These are phyloP conservation scores for Formica exsecta DNA, from an alignment of 1,140 invertebrate species.

Conservation along the genomic window DNA sequence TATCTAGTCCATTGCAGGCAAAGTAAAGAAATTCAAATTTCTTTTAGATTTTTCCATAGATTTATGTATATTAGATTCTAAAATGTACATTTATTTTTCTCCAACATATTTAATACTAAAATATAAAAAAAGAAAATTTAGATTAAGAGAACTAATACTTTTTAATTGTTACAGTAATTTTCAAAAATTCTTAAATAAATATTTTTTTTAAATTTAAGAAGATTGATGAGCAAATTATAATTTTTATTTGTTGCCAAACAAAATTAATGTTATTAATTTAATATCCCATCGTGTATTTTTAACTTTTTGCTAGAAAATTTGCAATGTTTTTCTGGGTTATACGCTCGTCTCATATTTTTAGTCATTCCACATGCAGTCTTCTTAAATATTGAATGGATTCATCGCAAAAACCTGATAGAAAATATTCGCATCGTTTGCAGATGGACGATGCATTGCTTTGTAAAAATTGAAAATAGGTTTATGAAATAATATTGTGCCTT, in stretches of 20 bases:
- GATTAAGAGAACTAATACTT: not conserved
- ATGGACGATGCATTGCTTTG: not conserved
- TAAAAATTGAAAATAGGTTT: not conserved
- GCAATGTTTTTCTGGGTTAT: not conserved
- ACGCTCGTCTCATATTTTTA: not conserved
- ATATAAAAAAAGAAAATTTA: not conserved
- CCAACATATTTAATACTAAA: not conserved
- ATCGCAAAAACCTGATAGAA: not conserved
- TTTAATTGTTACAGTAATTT: not conserved
- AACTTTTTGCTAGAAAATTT: not conserved
- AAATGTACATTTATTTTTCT: not conserved
- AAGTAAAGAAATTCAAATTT: not conserved
- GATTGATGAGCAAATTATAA: no score
- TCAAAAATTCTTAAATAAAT: not conserved
- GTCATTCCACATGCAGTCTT: not conserved
- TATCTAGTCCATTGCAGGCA: not conserved
- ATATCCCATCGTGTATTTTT: not conserved
- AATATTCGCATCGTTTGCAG: not conserved
- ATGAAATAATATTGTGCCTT: not conserved
- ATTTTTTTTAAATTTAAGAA: not conserved
- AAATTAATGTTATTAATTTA: not conserved
- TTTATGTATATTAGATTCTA: not conserved
- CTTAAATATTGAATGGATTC: slow-evolving; percentile 8
- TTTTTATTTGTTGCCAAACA: not conserved
- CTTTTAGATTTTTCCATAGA: not conserved